Percentiles rank a stretch among this genome's conserved stretches.
Conservation (phyloP, 2,888 invertebrate genomes). For the Malthinus seriepunctatus region DNA sequence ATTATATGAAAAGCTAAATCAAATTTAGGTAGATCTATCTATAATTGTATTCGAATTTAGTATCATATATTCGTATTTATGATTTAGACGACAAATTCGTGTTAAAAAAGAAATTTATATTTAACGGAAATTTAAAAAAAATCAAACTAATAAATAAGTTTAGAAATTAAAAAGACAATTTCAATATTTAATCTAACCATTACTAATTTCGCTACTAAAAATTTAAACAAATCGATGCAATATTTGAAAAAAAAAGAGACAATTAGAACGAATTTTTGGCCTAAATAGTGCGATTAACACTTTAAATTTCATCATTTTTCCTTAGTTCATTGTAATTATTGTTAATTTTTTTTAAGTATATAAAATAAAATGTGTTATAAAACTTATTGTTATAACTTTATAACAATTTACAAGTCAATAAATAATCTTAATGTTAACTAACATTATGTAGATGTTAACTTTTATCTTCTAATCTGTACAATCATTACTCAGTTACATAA, state of each 20-base stretch:
- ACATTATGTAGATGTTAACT: slow-evolving; percentile 29
- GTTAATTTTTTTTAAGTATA: slow-evolving; percentile 1
- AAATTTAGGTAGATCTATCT: slow-evolving; percentile 31
- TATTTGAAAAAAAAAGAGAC: neutral
- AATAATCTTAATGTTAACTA: slow-evolving; percentile 18
- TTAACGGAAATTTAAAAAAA: neutral
- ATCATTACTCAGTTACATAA: slow-evolving; percentile 39
- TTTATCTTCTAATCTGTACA: slow-evolving; percentile 45
- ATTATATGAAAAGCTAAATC: slow-evolving; percentile 32
- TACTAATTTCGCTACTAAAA: too few species aligned
- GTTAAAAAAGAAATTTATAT: slow-evolving; percentile 1
- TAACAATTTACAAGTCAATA: slow-evolving; percentile 22
- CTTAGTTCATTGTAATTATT: neutral
- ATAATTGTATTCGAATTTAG: slow-evolving; percentile 17
- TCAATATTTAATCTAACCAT: neutral
- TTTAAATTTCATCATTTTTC: neutral
- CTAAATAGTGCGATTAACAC: slow-evolving; percentile 4
- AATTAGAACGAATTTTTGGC: slow-evolving; percentile 20
- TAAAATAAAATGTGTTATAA: neutral
- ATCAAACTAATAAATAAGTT: neutral
- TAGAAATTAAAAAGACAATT: neutral
- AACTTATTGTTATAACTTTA: neutral
- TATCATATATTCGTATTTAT: slow-evolving; percentile 1
- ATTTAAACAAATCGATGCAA: too few species aligned
- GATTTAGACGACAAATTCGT: slow-evolving; percentile 3